These are phyloP conservation scores for Gulo gulo DNA, from an alignment of 2,113 vertebrate species.

Conservation along the genomic window DNA sequence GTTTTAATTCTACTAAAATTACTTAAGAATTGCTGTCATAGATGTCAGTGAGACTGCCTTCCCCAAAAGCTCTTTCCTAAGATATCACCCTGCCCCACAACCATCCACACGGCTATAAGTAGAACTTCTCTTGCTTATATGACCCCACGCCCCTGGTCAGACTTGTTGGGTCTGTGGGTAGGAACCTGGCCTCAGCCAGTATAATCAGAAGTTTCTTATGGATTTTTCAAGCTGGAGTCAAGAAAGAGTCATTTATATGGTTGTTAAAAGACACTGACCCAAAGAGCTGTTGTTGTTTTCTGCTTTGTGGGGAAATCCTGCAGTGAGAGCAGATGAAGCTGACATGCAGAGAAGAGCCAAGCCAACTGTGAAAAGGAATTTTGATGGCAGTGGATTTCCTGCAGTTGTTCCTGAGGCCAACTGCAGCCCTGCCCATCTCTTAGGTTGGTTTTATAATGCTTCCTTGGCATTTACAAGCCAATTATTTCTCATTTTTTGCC, in stretches of 20 bases:
- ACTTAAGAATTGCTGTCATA: not conserved
- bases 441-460: not conserved
- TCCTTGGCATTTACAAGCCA: not conserved
- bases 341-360: not conserved
- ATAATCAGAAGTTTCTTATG: not conserved
- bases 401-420: not conserved
- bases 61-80: not conserved
- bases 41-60: not conserved
- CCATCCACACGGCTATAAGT: not conserved
- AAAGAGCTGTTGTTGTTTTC: not conserved
- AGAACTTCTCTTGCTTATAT: not conserved
- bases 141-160: not conserved
- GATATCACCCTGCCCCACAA: not conserved
- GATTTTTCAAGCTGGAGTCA: constrained; percentile 9
- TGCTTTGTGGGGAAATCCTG: not conserved
- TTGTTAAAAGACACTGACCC: not conserved
- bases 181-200: not conserved
- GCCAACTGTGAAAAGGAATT: not conserved
- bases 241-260: not conserved
- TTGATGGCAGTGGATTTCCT: not conserved
- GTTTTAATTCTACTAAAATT: not conserved
- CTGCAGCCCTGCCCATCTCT: not conserved
- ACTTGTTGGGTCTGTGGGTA: not conserved
- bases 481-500: not conserved
- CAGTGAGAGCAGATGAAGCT: not conserved